Evolutionary conservation across 1,140 invertebrate genomes (phyloP).

Genomic region (Brevipalpus yothersi): DNA sequence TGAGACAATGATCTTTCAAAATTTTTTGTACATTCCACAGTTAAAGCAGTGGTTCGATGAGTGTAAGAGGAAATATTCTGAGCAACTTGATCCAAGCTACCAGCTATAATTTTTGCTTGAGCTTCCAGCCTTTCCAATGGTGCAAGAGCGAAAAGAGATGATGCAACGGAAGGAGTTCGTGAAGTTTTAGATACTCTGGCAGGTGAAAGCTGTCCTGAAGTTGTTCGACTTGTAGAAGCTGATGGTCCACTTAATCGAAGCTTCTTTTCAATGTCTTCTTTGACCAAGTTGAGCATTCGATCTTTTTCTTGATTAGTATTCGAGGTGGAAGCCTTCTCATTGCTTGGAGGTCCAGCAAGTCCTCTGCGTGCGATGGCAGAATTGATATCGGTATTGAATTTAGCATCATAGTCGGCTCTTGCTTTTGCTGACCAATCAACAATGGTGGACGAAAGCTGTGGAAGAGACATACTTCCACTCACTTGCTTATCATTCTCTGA

Average conservation of each 20-base stretch:
- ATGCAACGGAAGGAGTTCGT: background rate
- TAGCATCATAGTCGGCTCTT: conserved; percentile 1
- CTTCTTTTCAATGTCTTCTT: conserved; percentile 1
- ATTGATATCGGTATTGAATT: background rate
- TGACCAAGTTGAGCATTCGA: conserved; percentile 1
- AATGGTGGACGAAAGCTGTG: conserved; percentile 3
- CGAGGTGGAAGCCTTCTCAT: background rate
- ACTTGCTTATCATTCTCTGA: background rate
- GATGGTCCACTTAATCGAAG: background rate
- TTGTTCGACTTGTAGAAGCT: background rate
- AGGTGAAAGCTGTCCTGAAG: background rate
- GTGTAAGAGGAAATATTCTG: background rate
- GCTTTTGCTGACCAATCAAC: conserved; percentile 1
- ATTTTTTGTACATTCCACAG: background rate
- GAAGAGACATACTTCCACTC: conserved; percentile 1
- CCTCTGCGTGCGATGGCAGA: background rate
- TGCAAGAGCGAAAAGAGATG: background rate
- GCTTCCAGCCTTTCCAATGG: conserved; percentile 1
- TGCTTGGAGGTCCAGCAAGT: background rate
- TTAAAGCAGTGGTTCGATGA: background rate
- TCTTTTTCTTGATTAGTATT: background rate
- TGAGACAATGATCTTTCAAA: background rate
- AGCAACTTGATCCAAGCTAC: background rate
- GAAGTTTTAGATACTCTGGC: background rate
- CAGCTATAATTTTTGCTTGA: background rate